Conservation (phyloP, 92 coral and sea anemone species). For the Porites evermanni region DNA sequence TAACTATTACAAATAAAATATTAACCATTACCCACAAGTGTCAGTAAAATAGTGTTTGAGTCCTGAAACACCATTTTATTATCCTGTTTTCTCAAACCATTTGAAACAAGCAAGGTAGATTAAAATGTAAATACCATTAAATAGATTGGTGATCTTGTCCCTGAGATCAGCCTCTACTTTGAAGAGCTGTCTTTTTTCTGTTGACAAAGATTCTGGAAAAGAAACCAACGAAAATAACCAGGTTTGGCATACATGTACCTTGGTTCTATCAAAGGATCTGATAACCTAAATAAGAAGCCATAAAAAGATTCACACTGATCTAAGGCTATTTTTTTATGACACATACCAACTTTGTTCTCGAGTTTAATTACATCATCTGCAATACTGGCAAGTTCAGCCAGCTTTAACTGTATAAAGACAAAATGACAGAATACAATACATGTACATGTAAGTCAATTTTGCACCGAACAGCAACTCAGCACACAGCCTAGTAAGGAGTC, state of each 20-base stretch:
- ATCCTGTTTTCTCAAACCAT: too few relatives aligned
- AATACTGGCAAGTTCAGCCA: slow-evolving; percentile 75
- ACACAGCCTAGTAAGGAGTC: too few relatives aligned
- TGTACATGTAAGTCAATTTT: neutral
- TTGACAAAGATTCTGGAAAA: slow-evolving; percentile 67
- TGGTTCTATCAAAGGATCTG: too few relatives aligned
- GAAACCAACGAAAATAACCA: neutral
- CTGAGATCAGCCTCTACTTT: slow-evolving; percentile 70
- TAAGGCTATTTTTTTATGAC: neutral
- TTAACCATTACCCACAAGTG: too few relatives aligned
- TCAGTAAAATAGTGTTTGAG: too few relatives aligned
- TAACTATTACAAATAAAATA: too few relatives aligned
- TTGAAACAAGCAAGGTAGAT: too few relatives aligned
- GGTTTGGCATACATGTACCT: too few relatives aligned
- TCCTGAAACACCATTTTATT: too few relatives aligned
- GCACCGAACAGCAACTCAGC: too few relatives aligned
- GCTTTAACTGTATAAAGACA: slow-evolving; percentile 58
- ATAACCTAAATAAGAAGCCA: too few relatives aligned
- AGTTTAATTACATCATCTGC: slow-evolving; percentile 73
- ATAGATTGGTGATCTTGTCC: slow-evolving; percentile 79
- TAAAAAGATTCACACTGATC: neutral
- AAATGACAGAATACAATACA: neutral
- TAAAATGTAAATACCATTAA: slow-evolving; percentile 66
- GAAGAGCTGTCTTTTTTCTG: slow-evolving; percentile 75
- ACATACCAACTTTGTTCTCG: slow-evolving; percentile 81